Base-by-base conservation (phyloP, 2,888 invertebrate species). In the Pseudococcus longispinus region DNA sequence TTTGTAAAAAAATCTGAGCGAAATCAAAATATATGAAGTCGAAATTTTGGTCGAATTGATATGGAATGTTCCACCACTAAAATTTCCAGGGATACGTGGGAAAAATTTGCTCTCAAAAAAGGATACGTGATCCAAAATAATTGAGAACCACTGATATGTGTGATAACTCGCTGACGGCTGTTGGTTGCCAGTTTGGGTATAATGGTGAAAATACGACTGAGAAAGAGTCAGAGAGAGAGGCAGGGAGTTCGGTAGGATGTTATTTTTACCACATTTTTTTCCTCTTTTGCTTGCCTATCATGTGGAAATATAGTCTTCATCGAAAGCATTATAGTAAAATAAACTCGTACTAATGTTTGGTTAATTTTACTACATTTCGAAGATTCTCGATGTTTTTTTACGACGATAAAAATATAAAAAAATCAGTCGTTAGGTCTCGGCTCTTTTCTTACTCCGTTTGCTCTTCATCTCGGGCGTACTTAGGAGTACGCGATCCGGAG, bases 291-390 rank as follows among this genome's bases (percentile, higher is more conserved):
- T n/a, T 11, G 9, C 60, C 23, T 9, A 20, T 60, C 23, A 1
- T 9, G n/a, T 2, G 60, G n/a, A 51, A 51, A 60, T 60, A 60
- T 60, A 60, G 23, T 23, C 60, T 23, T 60, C 60, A 23, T 60
- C 60, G 60, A 60, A 60, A 60, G 23, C 23, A 60, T 60, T 60
- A 60, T 60, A 60, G 60, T 60, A 60, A 60, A 60, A 60, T 60
- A 60, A 60, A 60, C 60, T 60, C 60, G 60, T 60, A 60, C 60
- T 60, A 60, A 60, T 60, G 60, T 60, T 60, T 60, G 20, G 60
- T 60, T 60, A 60, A 60, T 60, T 60, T 60, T 60, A 60, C 60
- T 60, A 60, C 60, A 60, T 60, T 60, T 60, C 60, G 60, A 60
- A 60, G 60, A 60, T 60, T 60, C 60, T 23, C 23, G 1, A 9